Evolutionary conservation across 2,797 vertebrate genomes (phyloP).

Genomic region (Muraenolepis orangiensis): DNA sequence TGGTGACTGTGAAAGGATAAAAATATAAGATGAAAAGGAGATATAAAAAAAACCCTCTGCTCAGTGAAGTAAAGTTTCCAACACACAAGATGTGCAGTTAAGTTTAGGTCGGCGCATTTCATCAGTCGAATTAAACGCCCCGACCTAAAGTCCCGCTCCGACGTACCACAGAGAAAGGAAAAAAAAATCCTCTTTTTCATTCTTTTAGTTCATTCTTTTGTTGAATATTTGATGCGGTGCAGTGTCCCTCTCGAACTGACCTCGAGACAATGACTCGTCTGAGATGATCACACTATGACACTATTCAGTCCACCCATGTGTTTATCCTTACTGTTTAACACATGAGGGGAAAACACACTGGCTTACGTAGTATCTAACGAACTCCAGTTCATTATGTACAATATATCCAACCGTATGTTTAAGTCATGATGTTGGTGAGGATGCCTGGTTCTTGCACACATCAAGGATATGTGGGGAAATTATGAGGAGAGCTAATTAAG

Average conservation of each 20-base stretch:
- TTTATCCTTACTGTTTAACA: background rate
- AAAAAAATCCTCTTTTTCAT: background rate
- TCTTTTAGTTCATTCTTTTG: constrained; percentile 1
- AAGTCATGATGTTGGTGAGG: background rate
- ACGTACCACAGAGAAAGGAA: no score
- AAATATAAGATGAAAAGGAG: background rate
- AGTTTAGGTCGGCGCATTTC: background rate
- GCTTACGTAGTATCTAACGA: background rate
- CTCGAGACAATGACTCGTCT: background rate
- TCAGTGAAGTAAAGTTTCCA: background rate
- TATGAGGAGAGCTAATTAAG: background rate
- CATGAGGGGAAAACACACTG: background rate
- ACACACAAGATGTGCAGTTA: background rate
- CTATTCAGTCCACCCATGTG: background rate
- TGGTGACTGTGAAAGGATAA: background rate
- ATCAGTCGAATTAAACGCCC: no score
- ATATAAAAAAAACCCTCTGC: background rate
- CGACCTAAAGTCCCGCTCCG: no score
- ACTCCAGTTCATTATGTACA: background rate
- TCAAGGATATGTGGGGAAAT: background rate
- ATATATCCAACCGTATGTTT: background rate
- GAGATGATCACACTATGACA: background rate
- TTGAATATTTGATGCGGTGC: constrained; percentile 1
- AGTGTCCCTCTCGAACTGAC: background rate
- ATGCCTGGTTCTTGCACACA: background rate